phyloP scores from a whole-genome alignment of 2,888 invertebrate genomes.

The Spisula subtruncata region DNA sequence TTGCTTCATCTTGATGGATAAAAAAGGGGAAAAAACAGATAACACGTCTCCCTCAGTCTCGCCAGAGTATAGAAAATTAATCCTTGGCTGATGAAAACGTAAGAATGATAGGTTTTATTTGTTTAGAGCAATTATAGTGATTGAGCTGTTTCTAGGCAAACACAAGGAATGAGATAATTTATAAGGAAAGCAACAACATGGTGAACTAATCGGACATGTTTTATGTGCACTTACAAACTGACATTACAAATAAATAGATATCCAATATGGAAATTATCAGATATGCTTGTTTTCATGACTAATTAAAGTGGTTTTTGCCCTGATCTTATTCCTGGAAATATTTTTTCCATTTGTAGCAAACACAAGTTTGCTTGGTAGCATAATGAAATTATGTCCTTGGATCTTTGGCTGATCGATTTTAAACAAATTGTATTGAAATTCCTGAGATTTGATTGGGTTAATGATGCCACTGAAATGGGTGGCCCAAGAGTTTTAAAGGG shows the following conservation, averaged over 20 bases:
- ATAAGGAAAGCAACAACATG: slow-evolving; percentile 25
- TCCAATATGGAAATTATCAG: slow-evolving; percentile 4
- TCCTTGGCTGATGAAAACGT: slow-evolving; percentile 42
- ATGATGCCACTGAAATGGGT: no score
- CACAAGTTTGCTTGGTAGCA: no score
- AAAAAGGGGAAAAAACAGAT: background rate
- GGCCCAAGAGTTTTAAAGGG: no score
- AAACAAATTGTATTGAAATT: no score
- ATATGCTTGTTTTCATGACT: background rate
- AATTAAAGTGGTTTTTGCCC: background rate
- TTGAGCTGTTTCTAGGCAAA: slow-evolving; percentile 21
- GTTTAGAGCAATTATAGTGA: slow-evolving; percentile 38
- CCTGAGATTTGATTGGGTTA: no score
- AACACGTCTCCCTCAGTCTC: background rate
- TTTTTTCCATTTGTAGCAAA: background rate
- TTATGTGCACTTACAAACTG: slow-evolving; percentile 36
- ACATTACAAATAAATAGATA: slow-evolving; percentile 28
- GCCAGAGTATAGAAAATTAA: slow-evolving; percentile 49
- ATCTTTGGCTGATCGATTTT: no score
- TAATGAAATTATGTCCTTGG: no score
- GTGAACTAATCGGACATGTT: slow-evolving; percentile 38
- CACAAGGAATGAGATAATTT: slow-evolving; percentile 48
- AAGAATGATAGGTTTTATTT: slow-evolving; percentile 50
- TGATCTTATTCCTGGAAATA: background rate
- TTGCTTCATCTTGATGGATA: slow-evolving; percentile 20